Base-by-base conservation (phyloP, 1,140 invertebrate genomes). In the Sarcophaga bullata region DNA sequence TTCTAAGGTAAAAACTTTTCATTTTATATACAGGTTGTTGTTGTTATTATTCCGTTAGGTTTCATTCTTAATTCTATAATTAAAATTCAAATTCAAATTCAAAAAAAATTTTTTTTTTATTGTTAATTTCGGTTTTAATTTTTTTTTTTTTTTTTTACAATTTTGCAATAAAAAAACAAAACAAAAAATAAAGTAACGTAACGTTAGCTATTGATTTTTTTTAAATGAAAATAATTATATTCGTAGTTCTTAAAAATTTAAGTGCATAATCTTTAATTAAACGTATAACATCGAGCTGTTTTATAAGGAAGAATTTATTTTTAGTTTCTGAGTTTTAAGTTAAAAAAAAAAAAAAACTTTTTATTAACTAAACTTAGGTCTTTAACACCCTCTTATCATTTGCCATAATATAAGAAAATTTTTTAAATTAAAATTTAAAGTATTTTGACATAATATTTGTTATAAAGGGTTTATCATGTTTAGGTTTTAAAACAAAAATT, bases 1-100 rank as follows among this genome's bases (percentile, higher is more conserved):
- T 83, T 80, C 88, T 88, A 90, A 90, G 89, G 89, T 90, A 90
- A 90, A 90, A 90, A 87, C 88, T 86, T 90, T 90, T 87, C 88
- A 90, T 88, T 88, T 89, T 90, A 84, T 85, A 86, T 83, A 72
- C 83, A 84, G 83, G 81, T 15, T 81, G 46, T 47, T 47, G 47
- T 80, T 52, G n/a, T 52, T 80, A 49, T 80, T 49, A 52, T 80
- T 11, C 13, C n/a, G 25, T 54, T 54, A 52, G 25, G 81, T 81
- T 73, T 81, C 37, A 62, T 5, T 25, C 15, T 73, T 81, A 37
- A 58, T 62, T n/a, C 11, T 62, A 47, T 76, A 11, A 76, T 76
- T 76, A 76, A 76, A 10, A n/a, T 80, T 80, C 8, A 48, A 75
- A 49, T 75, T 48, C 8, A 19, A 68, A 0, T 58, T 54, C 54